phyloP scores from a whole-genome alignment of 2,888 invertebrate species.

The Blera fallax region DNA sequence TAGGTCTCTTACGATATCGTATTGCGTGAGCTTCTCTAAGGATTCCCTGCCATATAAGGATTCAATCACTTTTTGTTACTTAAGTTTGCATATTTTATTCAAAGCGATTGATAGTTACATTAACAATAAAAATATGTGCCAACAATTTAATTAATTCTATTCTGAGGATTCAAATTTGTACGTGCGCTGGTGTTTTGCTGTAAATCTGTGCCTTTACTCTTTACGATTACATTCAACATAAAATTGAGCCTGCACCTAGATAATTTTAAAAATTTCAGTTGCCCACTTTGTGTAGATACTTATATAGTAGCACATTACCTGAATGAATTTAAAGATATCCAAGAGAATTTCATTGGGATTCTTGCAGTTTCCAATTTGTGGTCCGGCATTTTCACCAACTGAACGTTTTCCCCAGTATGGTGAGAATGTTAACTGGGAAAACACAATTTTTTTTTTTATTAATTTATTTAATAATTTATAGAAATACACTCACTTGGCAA shows the following conservation, averaged over 20 bases:
- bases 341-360: constrained; percentile 79
- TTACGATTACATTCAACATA: constrained; percentile 79
- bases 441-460: not conserved
- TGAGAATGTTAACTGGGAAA: constrained; percentile 77
- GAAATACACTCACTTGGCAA: constrained; percentile 74
- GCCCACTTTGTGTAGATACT: not conserved
- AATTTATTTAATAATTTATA: not conserved
- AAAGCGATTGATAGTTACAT: not conserved
- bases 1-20: no score
- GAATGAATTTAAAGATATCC: constrained; percentile 80
- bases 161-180: not conserved
- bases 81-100: constrained; percentile 3
- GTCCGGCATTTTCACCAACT: constrained; percentile 69
- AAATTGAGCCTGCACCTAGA: constrained; percentile 77
- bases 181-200: not conserved
- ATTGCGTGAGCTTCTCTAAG: no score
- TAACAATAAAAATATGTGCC: constrained; percentile 7
- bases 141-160: constrained; percentile 30
- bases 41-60: no score
- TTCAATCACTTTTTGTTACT: not conserved
- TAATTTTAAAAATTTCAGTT: not conserved
- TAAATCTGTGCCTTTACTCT: constrained; percentile 72
- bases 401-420: constrained; percentile 80
- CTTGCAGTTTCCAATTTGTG: constrained; percentile 77
- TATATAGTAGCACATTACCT: constrained; percentile 71